These are phyloP conservation scores for Ptychadena robeensis DNA, from an alignment of 2,797 vertebrate species.

Conservation along the genomic window DNA sequence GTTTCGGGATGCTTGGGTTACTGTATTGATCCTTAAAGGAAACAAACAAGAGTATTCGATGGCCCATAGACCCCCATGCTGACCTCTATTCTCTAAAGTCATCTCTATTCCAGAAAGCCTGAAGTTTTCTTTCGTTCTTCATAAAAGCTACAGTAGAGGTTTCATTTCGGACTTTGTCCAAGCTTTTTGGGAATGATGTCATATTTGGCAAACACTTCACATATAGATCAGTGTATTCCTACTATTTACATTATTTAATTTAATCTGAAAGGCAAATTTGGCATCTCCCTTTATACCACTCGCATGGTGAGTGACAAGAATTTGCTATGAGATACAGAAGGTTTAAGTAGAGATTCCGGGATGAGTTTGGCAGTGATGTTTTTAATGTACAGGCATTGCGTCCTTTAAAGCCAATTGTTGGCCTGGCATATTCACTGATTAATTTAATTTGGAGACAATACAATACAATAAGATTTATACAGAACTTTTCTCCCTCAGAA, in stretches of 20 bases:
- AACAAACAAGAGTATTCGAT: not conserved
- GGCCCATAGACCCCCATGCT: too few relatives aligned
- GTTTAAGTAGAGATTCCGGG: conserved; percentile 49
- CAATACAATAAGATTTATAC: conserved; percentile 2
- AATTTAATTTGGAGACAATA: not conserved
- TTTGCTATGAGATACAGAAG: conserved; percentile 42
- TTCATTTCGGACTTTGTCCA: conserved; percentile 34
- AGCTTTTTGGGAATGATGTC: conserved; percentile 35
- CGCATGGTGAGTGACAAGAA: conserved; percentile 48
- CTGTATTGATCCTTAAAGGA: not conserved
- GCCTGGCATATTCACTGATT: conserved; percentile 21
- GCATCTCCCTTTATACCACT: conserved; percentile 33
- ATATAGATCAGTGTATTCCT: conserved; percentile 46
- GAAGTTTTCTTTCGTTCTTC: conserved; percentile 9
- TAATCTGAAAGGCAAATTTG: conserved; percentile 48
- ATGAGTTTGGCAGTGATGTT: conserved; percentile 34
- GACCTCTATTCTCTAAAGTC: not conserved
- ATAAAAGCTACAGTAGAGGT: conserved; percentile 16
- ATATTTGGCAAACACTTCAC: conserved; percentile 45
- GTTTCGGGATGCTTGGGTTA: not conserved
- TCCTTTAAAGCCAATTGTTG: conserved; percentile 31
- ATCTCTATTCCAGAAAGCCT: not conserved
- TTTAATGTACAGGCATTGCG: conserved; percentile 19
- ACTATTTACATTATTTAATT: conserved; percentile 51
- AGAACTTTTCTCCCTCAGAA: not conserved